phyloP scores from a whole-genome alignment of 2,113 vertebrate genomes.

The Sus scrofa region DNA sequence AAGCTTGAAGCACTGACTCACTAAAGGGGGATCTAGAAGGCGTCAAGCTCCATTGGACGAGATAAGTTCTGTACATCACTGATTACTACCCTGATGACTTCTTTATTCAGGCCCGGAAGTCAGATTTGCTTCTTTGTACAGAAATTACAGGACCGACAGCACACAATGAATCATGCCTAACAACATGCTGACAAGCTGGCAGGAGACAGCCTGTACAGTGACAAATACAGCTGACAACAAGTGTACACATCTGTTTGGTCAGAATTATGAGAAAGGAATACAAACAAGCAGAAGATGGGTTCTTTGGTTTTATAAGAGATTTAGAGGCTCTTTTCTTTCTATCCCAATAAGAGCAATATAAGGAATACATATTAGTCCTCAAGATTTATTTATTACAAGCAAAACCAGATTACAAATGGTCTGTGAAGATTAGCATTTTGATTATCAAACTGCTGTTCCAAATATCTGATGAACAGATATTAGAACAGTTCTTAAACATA shows the following conservation, averaged over 20 bases:
- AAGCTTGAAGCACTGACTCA: conserved; percentile 64
- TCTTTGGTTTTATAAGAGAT: conserved; percentile 65
- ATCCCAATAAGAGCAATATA: conserved; percentile 62
- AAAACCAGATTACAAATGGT: conserved; percentile 73
- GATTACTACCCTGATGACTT: conserved; percentile 82
- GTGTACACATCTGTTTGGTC: conserved; percentile 85
- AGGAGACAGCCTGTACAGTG: conserved; percentile 84
- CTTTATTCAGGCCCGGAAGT: conserved; percentile 81
- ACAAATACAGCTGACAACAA: conserved; percentile 88
- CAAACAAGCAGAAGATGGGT: conserved; percentile 76
- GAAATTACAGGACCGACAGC: conserved; percentile 84
- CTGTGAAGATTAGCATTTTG: conserved; percentile 83
- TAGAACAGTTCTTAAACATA: conserved; percentile 81
- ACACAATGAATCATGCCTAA: conserved; percentile 89
- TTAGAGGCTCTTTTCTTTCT: conserved; percentile 76
- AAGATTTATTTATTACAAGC: conserved; percentile 78
- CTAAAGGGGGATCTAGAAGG: conserved; percentile 67
- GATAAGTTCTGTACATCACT: conserved; percentile 77
- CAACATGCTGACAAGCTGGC: conserved; percentile 86
- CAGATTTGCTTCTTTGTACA: conserved; percentile 85
- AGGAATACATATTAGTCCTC: conserved; percentile 69
- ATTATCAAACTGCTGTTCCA: conserved; percentile 82
- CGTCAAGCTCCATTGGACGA: conserved; percentile 66
- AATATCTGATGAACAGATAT: conserved; percentile 84
- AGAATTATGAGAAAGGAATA: conserved; percentile 86